Evolutionary conservation across 1,140 invertebrate species (phyloP), one percentile per base, ranked within the genome.

Genomic region (Drosophila orena): DNA sequence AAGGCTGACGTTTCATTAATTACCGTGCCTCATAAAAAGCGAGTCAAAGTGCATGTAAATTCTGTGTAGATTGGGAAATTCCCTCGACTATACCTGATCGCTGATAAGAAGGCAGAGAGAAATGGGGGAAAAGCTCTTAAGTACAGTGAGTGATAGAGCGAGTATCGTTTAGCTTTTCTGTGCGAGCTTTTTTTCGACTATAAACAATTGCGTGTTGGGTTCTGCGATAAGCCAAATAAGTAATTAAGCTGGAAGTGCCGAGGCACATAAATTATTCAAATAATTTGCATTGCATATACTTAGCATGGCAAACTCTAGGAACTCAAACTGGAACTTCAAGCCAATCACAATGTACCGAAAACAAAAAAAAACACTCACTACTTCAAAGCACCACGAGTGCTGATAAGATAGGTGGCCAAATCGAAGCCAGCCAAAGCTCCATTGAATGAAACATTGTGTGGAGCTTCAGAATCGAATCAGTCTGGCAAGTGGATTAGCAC

Each of bases 401-500:
- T 53, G 83, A 86, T 86, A 86, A 86, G 83, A 86, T 86, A 86
- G 64, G 24, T 2, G 43, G 17, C n/a, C 34, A 40, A 50, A 74
- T 74, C 69, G 47, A 59, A 55, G 22, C 34, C 22, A 55, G 34
- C 40, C 50, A 55, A 60, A 84, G n/a, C 24, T 43, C 60, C 4
- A 53, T 27, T 52, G 35, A 38, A 27, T 62, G 37, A 34, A 46
- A 46, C 35, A 30, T 8, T 10, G 7, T 30, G 30, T 30, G 8
- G 17, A 42, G 71, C 22, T 55, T 17, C 75, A 81, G 79, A 81
- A 64, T 38, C 64, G 34, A 60, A 59, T 62, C 61, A 53, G 70
- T 78, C 24, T 42, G 64, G 75, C 75, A 72, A 58, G 79, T 72
- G 76, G 84, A 86, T 83, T 84, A 84, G 79, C 76, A 66, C 61